A percentile compares a stretch with the other conserved stretches of the same genome.
Conservation (phyloP, 2,797 vertebrate genomes). For the Rhinichthys osculus region DNA sequence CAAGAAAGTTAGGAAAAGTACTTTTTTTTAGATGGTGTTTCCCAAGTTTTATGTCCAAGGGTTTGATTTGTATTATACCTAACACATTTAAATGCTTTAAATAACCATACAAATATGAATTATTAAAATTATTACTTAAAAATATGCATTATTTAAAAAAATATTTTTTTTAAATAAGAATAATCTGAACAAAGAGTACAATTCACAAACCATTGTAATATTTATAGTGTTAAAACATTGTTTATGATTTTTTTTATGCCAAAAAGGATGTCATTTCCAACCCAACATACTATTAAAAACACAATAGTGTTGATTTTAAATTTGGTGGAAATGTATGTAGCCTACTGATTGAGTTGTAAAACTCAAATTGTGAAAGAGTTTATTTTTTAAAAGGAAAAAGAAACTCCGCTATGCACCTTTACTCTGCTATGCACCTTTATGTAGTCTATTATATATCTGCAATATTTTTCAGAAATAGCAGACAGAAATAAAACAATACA, state of each 20-base stretch:
- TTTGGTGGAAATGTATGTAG: not conserved
- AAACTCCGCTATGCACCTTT: not conserved
- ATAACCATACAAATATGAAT: not conserved
- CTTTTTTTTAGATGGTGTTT: not conserved
- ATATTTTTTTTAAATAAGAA: too few relatives aligned
- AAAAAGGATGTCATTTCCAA: not conserved
- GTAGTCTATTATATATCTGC: not conserved
- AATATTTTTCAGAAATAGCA: not conserved
- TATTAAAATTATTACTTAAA: not conserved
- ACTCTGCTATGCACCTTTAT: not conserved
- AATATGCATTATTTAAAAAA: not conserved
- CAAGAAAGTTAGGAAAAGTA: constrained; percentile 29
- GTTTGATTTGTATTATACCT: too few relatives aligned
- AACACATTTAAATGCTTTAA: not conserved
- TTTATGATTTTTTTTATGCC: not conserved
- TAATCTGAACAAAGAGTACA: too few relatives aligned
- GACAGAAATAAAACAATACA: not conserved
- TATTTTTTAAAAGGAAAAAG: not conserved
- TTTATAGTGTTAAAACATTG: not conserved
- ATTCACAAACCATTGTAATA: not conserved
- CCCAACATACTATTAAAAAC: not conserved
- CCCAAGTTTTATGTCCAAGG: not conserved
- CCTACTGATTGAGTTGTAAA: too few relatives aligned
- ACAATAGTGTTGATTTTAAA: not conserved
- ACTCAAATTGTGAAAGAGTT: not conserved